These are phyloP conservation scores for Paramisgurnus dabryanus DNA, from an alignment of 2,113 vertebrate genomes.

Conservation along the genomic window DNA sequence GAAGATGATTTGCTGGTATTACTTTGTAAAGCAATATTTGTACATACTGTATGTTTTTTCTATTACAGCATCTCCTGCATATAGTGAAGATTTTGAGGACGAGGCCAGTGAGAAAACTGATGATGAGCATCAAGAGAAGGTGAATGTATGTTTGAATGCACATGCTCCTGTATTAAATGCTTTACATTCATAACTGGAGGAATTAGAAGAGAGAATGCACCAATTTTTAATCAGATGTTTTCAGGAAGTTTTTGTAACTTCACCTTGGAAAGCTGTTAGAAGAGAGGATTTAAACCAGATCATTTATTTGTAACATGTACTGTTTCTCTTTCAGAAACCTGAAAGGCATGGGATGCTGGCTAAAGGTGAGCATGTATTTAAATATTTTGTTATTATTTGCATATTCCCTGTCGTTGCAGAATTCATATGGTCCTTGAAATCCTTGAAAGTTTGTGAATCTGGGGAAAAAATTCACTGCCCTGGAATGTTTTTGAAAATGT, in stretches of 20 bases:
- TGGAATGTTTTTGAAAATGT: no score
- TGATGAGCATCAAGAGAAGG: conserved; percentile 55
- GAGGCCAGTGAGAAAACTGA: conserved; percentile 62
- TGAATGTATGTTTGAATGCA: conserved; percentile 36
- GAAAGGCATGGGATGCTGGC: conserved; percentile 74
- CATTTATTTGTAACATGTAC: background rate
- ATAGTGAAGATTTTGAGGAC: conserved; percentile 92
- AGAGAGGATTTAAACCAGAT: background rate
- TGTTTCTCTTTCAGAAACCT: conserved; percentile 71
- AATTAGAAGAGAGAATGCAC: background rate
- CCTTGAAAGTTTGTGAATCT: no score
- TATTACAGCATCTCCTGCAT: conserved; percentile 69
- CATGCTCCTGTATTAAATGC: background rate
- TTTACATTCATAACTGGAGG: background rate
- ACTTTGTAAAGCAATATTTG: background rate
- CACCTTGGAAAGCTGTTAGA: no score
- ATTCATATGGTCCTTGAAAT: no score
- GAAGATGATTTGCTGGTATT: background rate
- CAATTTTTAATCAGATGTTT: background rate
- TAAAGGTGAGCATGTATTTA: conserved; percentile 77
- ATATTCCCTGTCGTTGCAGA: no score
- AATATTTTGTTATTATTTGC: background rate
- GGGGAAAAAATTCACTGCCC: no score
- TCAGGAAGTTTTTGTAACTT: no score
- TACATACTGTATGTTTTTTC: background rate